Percentiles rank a stretch among this genome's conserved stretches.
These are phyloP conservation scores for Apostichopus californicus DNA, from an alignment of 35 echinoderm and acorn worm genomes.

Conservation along the genomic window DNA sequence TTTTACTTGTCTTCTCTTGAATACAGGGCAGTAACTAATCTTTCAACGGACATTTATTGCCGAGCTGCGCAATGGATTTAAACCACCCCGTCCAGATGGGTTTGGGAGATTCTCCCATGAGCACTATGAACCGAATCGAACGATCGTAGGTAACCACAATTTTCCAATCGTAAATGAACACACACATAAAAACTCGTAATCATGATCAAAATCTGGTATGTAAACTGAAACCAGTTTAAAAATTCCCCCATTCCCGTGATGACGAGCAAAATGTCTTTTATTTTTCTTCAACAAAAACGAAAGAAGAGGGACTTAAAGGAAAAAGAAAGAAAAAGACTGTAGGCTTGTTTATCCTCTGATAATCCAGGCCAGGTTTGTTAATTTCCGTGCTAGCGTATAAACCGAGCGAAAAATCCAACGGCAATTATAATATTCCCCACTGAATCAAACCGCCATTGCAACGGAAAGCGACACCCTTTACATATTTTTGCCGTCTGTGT, in stretches of 20 bases:
- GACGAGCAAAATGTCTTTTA: no score
- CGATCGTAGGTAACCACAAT: neutral
- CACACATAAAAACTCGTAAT: constrained; percentile 1
- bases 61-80: neutral
- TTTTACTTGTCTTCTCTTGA: no score
- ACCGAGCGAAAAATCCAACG: neutral
- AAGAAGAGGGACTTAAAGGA: no score
- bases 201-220: neutral
- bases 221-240: neutral
- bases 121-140: neutral
- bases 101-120: constrained; percentile 6
- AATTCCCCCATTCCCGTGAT: neutral
- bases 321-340: no score
- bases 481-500: neutral
- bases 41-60: no score
- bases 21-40: no score
- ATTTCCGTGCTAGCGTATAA: neutral
- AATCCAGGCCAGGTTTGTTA: constrained; percentile 33
- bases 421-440: constrained; percentile 16
- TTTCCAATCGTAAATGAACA: constrained; percentile 30
- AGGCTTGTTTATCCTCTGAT: neutral
- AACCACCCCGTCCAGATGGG: neutral
- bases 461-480: neutral
- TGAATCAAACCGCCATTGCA: neutral
- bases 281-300: no score